Percentiles rank a stretch among this genome's conserved stretches.
phyloP scores from a whole-genome alignment of 2,797 vertebrate species.

The Loris lydekkerianus region DNA sequence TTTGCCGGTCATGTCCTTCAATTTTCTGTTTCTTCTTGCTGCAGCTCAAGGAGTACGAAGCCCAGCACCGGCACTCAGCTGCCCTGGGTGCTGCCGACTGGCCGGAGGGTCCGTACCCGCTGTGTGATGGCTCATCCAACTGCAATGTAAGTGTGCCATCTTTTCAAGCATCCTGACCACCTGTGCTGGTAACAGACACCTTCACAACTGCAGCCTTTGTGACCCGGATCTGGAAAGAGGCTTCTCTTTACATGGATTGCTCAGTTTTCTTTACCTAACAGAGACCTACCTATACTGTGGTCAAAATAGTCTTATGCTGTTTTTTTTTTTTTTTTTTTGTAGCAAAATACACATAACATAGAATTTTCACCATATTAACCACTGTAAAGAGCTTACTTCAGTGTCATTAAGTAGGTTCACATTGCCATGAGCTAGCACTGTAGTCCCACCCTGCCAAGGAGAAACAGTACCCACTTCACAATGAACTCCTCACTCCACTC shows the following conservation, averaged over 20 bases:
- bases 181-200: neutral
- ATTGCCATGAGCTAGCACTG: neutral
- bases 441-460: neutral
- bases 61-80: constrained; percentile 94
- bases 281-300: neutral
- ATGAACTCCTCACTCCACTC: rapidly evolving
- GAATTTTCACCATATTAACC: neutral
- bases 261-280: neutral
- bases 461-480: neutral
- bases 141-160: constrained; percentile 95
- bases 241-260: neutral
- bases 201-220: neutral
- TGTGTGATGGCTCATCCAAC: constrained; percentile 95
- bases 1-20: neutral
- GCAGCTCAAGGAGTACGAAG: constrained; percentile 99
- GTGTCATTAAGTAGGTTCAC: neutral
- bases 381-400: neutral
- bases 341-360: neutral
- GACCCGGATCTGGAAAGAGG: neutral
- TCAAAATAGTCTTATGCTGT: neutral
- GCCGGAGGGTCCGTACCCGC: constrained; percentile 93
- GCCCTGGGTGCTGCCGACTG: constrained; percentile 91
- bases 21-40: constrained; percentile 87
- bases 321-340: neutral
- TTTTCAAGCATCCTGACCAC: neutral